phyloP scores from a whole-genome alignment of 2,888 invertebrate species.

The Drosophila gaucha region DNA sequence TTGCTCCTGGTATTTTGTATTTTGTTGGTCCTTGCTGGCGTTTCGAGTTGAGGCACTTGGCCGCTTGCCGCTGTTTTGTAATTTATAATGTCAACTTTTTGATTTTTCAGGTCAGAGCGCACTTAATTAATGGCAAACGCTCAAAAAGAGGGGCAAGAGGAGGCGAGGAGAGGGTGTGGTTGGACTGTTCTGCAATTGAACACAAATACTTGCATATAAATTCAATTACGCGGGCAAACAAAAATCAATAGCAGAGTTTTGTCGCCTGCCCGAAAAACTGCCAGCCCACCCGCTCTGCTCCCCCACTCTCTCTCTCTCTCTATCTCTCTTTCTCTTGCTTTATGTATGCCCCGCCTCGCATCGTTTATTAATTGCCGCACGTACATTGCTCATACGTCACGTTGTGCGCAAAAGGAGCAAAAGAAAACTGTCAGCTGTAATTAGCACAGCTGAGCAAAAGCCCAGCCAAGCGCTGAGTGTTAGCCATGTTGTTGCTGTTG shows the following conservation, averaged over 20 bases:
- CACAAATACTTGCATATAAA: conserved; percentile 62
- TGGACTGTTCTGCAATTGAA: conserved; percentile 57
- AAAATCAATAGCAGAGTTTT: conserved; percentile 70
- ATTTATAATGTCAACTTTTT: conserved; percentile 80
- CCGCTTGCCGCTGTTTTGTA: conserved; percentile 61
- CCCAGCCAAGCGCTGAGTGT: conserved; percentile 51
- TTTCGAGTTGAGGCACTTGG: conserved; percentile 45
- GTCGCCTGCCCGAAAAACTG: conserved; percentile 13
- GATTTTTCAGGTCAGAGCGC: conserved; percentile 78
- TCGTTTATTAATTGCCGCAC: conserved; percentile 73
- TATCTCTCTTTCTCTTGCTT: not conserved
- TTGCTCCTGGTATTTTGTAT: conserved; percentile 1
- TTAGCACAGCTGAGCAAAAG: conserved; percentile 72
- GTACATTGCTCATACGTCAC: conserved; percentile 79
- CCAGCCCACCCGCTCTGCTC: not conserved
- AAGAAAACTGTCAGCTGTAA: conserved; percentile 77
- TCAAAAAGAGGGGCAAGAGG: conserved; percentile 6
- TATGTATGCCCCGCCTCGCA: conserved; percentile 10
- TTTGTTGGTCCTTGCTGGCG: conserved; percentile 39
- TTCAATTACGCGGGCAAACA: conserved; percentile 70
- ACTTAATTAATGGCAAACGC: conserved; percentile 71
- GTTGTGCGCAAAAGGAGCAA: conserved; percentile 52
- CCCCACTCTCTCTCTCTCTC: not conserved
- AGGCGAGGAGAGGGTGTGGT: conserved; percentile 10
- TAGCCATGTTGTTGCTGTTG: conserved; percentile 22